phyloP scores from a whole-genome alignment of 2,888 invertebrate genomes.

The Lasius platythorax region DNA sequence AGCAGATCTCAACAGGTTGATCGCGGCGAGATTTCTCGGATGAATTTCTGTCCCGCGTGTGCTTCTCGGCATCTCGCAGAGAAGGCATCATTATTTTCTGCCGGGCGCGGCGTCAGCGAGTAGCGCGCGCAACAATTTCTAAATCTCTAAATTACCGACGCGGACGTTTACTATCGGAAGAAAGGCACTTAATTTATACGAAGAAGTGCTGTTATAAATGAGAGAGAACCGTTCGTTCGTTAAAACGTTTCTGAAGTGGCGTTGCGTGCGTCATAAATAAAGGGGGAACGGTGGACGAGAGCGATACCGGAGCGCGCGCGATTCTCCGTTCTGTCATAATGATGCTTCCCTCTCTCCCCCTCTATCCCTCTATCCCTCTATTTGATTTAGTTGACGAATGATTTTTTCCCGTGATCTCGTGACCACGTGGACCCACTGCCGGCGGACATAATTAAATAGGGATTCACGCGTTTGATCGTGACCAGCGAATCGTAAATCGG shows the following conservation, averaged over 20 bases:
- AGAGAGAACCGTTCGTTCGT: conserved; percentile 71
- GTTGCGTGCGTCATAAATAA: conserved; percentile 76
- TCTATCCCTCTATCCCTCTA: conserved; percentile 14
- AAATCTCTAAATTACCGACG: conserved; percentile 74
- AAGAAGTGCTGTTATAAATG: conserved; percentile 69
- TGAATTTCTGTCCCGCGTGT: not conserved
- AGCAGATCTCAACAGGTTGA: not conserved
- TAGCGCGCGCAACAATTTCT: conserved; percentile 68
- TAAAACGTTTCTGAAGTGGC: conserved; percentile 70
- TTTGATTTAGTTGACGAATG: conserved; percentile 34
- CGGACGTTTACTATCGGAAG: conserved; percentile 76
- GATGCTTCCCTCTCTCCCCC: conserved; percentile 30
- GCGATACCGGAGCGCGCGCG: conserved; percentile 54
- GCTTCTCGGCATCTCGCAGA: too few species aligned
- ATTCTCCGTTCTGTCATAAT: conserved; percentile 49
- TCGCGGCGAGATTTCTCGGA: conserved; percentile 20
- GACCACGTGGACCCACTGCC: conserved; percentile 27
- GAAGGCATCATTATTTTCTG: conserved; percentile 20
- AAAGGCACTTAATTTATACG: conserved; percentile 77
- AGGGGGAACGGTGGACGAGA: conserved; percentile 60
- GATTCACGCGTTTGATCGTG: conserved; percentile 36
- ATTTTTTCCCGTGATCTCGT: conserved; percentile 32
- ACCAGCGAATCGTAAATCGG: conserved; percentile 33
- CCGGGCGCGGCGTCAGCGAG: conserved; percentile 23
- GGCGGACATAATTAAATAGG: conserved; percentile 48